Conservation (phyloP, 1,140 invertebrate species). For the Zophobas morio region DNA sequence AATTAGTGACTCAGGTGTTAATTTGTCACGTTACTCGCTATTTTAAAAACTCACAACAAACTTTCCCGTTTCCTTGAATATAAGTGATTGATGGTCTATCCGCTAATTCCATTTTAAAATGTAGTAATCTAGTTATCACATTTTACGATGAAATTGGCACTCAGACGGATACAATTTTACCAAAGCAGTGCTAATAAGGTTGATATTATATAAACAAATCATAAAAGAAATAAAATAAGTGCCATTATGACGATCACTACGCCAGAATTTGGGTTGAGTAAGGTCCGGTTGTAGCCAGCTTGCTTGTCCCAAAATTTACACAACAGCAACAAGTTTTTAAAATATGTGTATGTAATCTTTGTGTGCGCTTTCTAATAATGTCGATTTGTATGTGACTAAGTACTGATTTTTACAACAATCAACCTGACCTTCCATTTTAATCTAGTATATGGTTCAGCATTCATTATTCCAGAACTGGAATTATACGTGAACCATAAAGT, state of each 20-base stretch:
- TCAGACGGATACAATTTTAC: not conserved
- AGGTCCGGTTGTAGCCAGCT: not conserved
- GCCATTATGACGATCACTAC: not conserved
- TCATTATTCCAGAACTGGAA: too few species aligned
- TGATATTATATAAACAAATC: constrained; percentile 6
- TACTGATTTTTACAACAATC: too few species aligned
- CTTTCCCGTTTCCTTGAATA: not conserved
- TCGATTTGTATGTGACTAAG: too few species aligned
- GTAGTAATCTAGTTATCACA: constrained; percentile 8
- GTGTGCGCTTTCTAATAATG: too few species aligned
- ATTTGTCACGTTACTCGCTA: not conserved
- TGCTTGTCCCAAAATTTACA: too few species aligned
- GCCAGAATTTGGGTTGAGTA: not conserved
- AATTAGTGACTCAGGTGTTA: not conserved
- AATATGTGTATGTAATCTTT: too few species aligned
- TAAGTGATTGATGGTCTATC: not conserved
- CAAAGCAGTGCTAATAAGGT: constrained; percentile 3
- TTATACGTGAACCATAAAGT: too few species aligned
- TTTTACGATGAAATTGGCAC: constrained; percentile 31
- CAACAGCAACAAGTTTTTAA: too few species aligned
- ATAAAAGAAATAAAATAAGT: constrained; percentile 3
- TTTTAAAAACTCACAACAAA: not conserved
- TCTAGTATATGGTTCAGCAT: too few species aligned
- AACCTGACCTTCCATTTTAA: too few species aligned
- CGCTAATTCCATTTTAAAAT: constrained; percentile 2